Conservation (phyloP, 2,888 invertebrate species). For the Muscina levida region DNA sequence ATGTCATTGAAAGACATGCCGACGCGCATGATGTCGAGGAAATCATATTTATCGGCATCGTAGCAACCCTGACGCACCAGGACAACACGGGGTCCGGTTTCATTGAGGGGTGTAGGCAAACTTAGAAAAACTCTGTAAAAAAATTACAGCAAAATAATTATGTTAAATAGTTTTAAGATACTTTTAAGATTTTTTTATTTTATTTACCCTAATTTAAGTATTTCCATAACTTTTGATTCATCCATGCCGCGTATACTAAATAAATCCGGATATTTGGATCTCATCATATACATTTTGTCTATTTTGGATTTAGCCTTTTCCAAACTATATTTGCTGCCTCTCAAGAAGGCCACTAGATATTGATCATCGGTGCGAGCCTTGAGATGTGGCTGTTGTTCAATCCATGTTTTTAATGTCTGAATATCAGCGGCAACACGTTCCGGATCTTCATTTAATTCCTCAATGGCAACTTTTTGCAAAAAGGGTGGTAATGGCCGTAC, state of each 20-base stretch:
- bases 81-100: constrained; percentile 80
- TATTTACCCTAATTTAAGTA: constrained; percentile 26
- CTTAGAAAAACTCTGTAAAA: constrained; percentile 62
- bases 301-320: constrained; percentile 81
- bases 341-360: constrained; percentile 80
- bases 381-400: constrained; percentile 80
- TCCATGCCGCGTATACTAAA: constrained; percentile 77
- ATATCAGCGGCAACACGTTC: constrained; percentile 73
- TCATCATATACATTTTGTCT: constrained; percentile 82
- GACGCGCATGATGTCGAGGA: constrained; percentile 81
- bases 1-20: constrained; percentile 82
- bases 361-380: constrained; percentile 77
- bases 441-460: constrained; percentile 81
- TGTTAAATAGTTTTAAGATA: no score
- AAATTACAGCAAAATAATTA: no score
- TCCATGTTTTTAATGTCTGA: constrained; percentile 79
- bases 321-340: constrained; percentile 81
- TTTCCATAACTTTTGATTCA: constrained; percentile 46
- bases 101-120: constrained; percentile 75
- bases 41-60: constrained; percentile 79
- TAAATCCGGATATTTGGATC: constrained; percentile 82
- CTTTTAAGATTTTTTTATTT: no score
- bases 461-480: constrained; percentile 76
- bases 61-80: constrained; percentile 81
- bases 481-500: constrained; percentile 71